Percentiles rank a stretch among this genome's conserved stretches.
Conservation (phyloP, 2,888 invertebrate genomes). For the Liopterus haemorrhoidalis region DNA sequence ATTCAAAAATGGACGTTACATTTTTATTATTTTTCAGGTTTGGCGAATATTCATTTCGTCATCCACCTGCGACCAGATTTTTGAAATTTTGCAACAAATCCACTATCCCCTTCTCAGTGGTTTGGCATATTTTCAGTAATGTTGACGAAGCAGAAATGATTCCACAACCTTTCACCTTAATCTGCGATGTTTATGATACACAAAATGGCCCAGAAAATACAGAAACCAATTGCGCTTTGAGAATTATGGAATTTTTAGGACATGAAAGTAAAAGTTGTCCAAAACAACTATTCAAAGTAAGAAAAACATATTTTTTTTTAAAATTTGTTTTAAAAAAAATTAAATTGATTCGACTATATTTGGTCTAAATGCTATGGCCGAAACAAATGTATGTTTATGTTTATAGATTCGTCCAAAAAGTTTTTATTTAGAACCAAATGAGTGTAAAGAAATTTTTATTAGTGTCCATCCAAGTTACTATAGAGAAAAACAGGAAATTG, state of each 20-base stretch:
- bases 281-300: constrained; percentile 5
- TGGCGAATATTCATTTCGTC: constrained; percentile 31
- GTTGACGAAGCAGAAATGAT: constrained; percentile 12
- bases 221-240: constrained; percentile 29
- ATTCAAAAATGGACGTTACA: no score
- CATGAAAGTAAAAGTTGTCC: constrained; percentile 25
- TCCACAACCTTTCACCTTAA: no score
- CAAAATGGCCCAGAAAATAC: constrained; percentile 11
- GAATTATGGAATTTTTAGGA: constrained; percentile 35
- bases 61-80: constrained; percentile 28
- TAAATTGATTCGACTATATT: no score
- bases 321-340: constrained; percentile 7
- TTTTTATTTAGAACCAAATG: constrained; percentile 32
- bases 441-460: constrained; percentile 26
- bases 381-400: constrained; percentile 34
- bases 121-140: constrained; percentile 38
- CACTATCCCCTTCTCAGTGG: constrained; percentile 35
- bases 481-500: constrained; percentile 4
- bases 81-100: constrained; percentile 38
- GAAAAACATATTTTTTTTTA: constrained; percentile 6
- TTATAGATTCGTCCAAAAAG: no score
- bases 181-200: no score
- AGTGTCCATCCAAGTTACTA: constrained; percentile 17
- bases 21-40: constrained; percentile 35
- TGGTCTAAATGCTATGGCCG: no score